phyloP scores from a whole-genome alignment of 1,140 invertebrate species.

The Drosophila obscura region DNA sequence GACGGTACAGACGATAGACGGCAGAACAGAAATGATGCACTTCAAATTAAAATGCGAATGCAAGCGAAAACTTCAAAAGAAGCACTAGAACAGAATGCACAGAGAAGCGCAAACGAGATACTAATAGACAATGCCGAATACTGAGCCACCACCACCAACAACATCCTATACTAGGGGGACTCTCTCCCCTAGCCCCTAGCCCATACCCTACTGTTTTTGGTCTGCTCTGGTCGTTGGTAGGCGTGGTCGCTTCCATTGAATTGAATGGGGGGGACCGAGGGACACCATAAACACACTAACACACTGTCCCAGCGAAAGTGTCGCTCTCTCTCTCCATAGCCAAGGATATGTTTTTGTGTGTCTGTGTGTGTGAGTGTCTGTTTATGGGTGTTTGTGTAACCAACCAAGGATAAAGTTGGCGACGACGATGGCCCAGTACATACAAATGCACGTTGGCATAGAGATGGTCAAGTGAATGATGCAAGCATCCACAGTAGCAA shows the following conservation, averaged over 20 bases:
- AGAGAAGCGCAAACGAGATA: slow-evolving; percentile 81
- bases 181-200: too few species aligned
- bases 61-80: slow-evolving; percentile 82
- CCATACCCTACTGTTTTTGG: slow-evolving; percentile 9
- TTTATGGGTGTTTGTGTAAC: slow-evolving; percentile 28
- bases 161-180: too few species aligned
- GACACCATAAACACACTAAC: slow-evolving; percentile 73
- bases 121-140: slow-evolving; percentile 78
- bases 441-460: slow-evolving; percentile 73
- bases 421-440: slow-evolving; percentile 61
- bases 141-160: slow-evolving; percentile 12
- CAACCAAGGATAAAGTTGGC: slow-evolving; percentile 80
- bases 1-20: slow-evolving; percentile 13
- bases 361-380: slow-evolving; percentile 11
- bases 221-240: slow-evolving; percentile 28
- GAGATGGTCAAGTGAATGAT: slow-evolving; percentile 25
- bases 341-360: not conserved
- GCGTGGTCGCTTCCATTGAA: slow-evolving; percentile 52
- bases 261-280: slow-evolving; percentile 47
- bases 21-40: slow-evolving; percentile 73
- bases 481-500: not conserved
- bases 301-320: slow-evolving; percentile 79
- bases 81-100: slow-evolving; percentile 79
- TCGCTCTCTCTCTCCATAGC: slow-evolving; percentile 25
- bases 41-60: slow-evolving; percentile 82